These are phyloP conservation scores for Sinosuthora webbiana DNA, from an alignment of 2,113 vertebrate genomes.

Conservation along the genomic window DNA sequence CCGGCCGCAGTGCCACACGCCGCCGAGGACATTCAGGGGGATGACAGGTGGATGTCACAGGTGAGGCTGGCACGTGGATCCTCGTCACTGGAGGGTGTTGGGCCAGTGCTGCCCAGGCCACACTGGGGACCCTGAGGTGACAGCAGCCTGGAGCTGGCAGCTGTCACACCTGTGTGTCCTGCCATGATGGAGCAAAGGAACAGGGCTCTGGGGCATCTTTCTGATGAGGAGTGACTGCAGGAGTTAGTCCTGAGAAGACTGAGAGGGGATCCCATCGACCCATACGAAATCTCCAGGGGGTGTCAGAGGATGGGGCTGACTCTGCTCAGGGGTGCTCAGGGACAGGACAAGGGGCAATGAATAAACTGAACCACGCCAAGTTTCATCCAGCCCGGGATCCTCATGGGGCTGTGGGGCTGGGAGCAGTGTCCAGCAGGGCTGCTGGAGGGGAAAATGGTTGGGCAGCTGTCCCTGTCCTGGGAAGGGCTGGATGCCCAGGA, in stretches of 20 bases:
- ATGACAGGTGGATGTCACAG: constrained; percentile 95
- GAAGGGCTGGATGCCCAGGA: background rate
- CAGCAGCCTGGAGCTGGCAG: background rate
- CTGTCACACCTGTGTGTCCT: background rate
- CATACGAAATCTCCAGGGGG: background rate
- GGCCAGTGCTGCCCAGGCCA: background rate
- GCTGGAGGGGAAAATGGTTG: background rate
- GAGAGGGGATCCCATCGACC: too few relatives aligned
- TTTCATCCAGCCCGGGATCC: background rate
- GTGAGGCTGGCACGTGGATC: constrained; percentile 58
- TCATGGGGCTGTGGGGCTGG: background rate
- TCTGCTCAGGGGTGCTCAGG: background rate
- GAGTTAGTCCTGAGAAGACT: background rate
- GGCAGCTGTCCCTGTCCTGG: background rate
- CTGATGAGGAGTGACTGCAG: background rate
- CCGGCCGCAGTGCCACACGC: constrained; percentile 85
- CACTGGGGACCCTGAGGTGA: background rate
- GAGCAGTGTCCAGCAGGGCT: background rate
- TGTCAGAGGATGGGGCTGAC: background rate
- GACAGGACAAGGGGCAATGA: background rate
- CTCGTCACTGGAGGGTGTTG: background rate
- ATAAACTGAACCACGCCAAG: background rate
- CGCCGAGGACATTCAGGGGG: constrained; percentile 87
- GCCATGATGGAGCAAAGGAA: background rate
- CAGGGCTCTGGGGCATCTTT: background rate